phyloP scores from a whole-genome alignment of 2,888 invertebrate genomes.

The Drosophila meridiana region DNA sequence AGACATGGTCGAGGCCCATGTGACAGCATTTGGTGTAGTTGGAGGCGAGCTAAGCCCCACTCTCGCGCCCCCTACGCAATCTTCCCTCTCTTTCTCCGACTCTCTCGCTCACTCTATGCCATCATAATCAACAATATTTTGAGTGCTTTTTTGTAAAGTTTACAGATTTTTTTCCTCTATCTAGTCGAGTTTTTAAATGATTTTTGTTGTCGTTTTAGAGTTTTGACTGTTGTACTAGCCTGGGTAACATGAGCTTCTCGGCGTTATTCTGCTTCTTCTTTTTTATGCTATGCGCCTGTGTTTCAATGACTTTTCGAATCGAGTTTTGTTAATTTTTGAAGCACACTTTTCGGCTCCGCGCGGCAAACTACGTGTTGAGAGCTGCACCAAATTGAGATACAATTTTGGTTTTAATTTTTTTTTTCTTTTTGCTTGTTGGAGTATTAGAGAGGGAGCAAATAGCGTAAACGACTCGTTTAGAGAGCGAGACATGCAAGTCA shows the following conservation, averaged over 20 bases:
- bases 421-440: neutral
- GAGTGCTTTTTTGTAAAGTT: constrained; percentile 75
- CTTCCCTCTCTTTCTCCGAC: neutral
- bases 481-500: neutral
- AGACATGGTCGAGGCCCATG: constrained; percentile 28
- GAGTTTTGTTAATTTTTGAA: constrained; percentile 65
- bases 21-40: constrained; percentile 33
- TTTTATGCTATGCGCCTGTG: constrained; percentile 27
- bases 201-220: constrained; percentile 25
- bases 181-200: constrained; percentile 17
- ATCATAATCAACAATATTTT: constrained; percentile 76
- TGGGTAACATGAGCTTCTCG: constrained; percentile 16
- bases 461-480: neutral
- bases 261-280: constrained; percentile 1
- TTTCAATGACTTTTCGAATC: constrained; percentile 62
- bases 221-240: constrained; percentile 24
- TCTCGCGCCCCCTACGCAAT: neutral
- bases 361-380: constrained; percentile 29
- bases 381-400: constrained; percentile 22
- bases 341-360: constrained; percentile 24
- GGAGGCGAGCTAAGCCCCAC: neutral
- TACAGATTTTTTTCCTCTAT: constrained; percentile 49
- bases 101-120: constrained; percentile 5
- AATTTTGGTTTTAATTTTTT: neutral
- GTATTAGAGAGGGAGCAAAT: neutral